Percentiles rank a stretch among this genome's conserved stretches.
These are phyloP conservation scores for Pangasianodon gigas DNA, from an alignment of 2,113 vertebrate species.

Conservation along the genomic window DNA sequence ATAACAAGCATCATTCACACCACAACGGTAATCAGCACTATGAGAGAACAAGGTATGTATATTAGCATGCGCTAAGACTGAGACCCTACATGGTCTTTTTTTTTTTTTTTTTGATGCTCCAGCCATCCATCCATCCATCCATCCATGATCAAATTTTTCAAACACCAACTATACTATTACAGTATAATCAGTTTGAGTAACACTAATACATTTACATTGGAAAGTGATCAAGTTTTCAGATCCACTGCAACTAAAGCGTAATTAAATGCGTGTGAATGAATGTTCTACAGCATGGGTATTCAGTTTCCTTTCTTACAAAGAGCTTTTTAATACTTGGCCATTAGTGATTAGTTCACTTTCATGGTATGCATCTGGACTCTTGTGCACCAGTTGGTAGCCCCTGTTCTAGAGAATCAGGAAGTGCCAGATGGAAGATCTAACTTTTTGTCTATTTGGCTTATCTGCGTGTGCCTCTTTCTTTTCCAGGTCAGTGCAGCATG, in stretches of 20 bases:
- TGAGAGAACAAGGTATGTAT: conserved; percentile 46
- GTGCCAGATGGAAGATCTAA: background rate
- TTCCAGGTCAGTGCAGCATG: conserved; percentile 83
- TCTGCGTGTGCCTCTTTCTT: conserved; percentile 59
- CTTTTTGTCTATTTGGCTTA: conserved; percentile 47
- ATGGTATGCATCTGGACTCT: background rate
- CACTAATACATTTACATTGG: background rate
- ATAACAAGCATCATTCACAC: conserved; percentile 78
- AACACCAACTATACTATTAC: background rate
- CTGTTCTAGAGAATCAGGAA: background rate
- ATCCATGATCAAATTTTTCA: background rate
- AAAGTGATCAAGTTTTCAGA: background rate
- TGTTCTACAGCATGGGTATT: background rate
- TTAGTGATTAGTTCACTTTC: background rate
- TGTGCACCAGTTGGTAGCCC: background rate
- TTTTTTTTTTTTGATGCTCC: background rate
- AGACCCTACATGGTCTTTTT: conserved; percentile 38
- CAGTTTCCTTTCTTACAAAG: background rate
- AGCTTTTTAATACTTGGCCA: background rate
- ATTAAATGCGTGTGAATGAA: background rate
- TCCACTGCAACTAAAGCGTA: background rate
- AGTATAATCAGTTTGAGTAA: background rate
- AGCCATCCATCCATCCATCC: background rate
- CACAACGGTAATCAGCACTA: conserved; percentile 79
- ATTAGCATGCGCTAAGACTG: conserved; percentile 14